Evolutionary conservation across 1,140 invertebrate genomes (phyloP).

Genomic region (Metopolophium dirhodum): DNA sequence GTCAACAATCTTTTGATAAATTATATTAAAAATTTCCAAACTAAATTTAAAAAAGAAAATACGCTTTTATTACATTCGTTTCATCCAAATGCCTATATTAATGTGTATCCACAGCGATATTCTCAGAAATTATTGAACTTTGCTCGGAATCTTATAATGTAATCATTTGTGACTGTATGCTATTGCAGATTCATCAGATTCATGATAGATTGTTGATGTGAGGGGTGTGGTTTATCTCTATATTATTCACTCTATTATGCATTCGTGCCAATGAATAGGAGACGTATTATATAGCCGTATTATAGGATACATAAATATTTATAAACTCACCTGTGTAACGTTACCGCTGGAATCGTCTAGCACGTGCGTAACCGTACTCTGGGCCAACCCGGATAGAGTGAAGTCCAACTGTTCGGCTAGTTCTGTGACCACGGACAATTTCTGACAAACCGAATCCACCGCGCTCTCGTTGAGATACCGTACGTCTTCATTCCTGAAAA

Average conservation of each 20-base stretch:
- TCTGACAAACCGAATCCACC: conserved; percentile 71
- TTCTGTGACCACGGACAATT: conserved; percentile 71
- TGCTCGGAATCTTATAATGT: no score
- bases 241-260: background rate
- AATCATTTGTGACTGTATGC: no score
- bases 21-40: no score
- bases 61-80: no score
- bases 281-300: no score
- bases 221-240: background rate
- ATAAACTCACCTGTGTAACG: conserved; percentile 22
- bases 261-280: background rate
- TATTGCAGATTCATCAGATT: background rate
- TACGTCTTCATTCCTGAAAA: conserved; percentile 55
- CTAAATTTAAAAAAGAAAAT: no score
- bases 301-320: background rate
- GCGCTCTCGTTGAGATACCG: conserved; percentile 67
- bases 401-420: conserved; percentile 73
- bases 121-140: no score
- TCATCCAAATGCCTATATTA: no score
- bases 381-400: conserved; percentile 64
- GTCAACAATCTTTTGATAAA: no score
- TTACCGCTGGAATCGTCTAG: conserved; percentile 19
- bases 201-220: background rate
- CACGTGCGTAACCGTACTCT: conserved; percentile 40
- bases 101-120: no score